Percentiles rank a stretch among this genome's conserved stretches.
phyloP scores from a whole-genome alignment of 2,797 vertebrate genomes.

The Sardinella longiceps region DNA sequence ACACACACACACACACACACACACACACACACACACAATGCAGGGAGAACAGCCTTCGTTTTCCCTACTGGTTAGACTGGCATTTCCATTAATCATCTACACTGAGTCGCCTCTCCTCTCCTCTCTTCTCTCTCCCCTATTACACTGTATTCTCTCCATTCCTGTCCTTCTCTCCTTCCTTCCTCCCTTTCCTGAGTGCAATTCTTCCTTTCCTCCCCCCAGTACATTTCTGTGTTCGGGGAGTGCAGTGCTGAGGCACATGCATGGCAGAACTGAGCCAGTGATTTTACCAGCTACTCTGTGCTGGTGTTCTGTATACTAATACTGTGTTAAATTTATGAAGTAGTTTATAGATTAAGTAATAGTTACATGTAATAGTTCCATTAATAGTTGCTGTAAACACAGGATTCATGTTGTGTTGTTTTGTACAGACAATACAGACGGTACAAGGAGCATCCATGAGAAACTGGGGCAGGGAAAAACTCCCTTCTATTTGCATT shows the following conservation, averaged over 20 bases:
- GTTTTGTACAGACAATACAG: too few species aligned
- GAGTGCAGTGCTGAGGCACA: background rate
- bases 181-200: background rate
- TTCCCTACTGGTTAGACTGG: slow-evolving; percentile 2
- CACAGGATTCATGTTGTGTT: too few species aligned
- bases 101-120: background rate
- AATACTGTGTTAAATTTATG: too few species aligned
- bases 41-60: background rate
- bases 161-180: background rate
- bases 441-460: too few species aligned
- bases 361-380: too few species aligned
- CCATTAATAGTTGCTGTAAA: too few species aligned
- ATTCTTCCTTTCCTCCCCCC: background rate
- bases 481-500: too few species aligned
- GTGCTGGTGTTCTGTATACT: too few species aligned
- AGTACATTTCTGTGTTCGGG: background rate
- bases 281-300: background rate
- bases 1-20: background rate
- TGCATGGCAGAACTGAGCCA: background rate
- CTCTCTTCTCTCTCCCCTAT: background rate
- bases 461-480: too few species aligned
- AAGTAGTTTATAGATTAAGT: too few species aligned
- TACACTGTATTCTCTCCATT: background rate
- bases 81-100: slow-evolving; percentile 10
- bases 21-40: background rate